A percentile compares a stretch with the other conserved stretches of the same genome.
These are phyloP conservation scores for Sterna hirundo DNA, from an alignment of 2,113 vertebrate species.

Conservation along the genomic window DNA sequence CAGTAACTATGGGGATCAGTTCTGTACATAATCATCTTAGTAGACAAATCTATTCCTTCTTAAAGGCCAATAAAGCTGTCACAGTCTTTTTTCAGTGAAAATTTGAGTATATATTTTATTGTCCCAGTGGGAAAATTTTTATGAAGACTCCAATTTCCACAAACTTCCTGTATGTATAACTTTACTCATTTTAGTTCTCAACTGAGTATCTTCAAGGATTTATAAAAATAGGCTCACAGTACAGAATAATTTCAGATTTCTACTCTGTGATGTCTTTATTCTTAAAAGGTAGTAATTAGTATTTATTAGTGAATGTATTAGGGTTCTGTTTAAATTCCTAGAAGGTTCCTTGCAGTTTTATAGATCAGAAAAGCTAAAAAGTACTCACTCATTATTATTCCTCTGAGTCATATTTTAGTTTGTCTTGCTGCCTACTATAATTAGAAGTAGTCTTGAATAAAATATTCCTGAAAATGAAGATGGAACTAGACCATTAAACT, in stretches of 20 bases:
- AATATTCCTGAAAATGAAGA: neutral
- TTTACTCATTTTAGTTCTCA: neutral
- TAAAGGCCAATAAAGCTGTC: constrained; percentile 18
- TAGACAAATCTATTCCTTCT: neutral
- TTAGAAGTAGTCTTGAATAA: neutral
- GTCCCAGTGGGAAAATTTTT: neutral
- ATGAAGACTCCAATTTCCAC: neutral
- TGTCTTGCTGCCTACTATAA: neutral
- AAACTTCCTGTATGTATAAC: neutral
- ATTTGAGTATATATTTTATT: constrained; percentile 3
- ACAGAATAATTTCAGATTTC: neutral
- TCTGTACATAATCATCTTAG: neutral
- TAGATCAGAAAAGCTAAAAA: neutral
- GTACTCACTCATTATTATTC: neutral
- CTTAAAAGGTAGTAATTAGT: neutral
- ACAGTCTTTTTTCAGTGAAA: neutral
- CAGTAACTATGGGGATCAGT: neutral
- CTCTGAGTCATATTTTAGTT: neutral
- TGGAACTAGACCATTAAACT: neutral
- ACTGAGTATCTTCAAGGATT: neutral
- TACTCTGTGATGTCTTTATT: neutral
- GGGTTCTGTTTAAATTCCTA: neutral
- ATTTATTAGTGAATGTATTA: neutral
- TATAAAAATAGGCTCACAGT: neutral
- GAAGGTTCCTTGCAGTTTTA: neutral